These are phyloP conservation scores for Galbula dea DNA, from an alignment of 2,113 vertebrate species.

Conservation along the genomic window DNA sequence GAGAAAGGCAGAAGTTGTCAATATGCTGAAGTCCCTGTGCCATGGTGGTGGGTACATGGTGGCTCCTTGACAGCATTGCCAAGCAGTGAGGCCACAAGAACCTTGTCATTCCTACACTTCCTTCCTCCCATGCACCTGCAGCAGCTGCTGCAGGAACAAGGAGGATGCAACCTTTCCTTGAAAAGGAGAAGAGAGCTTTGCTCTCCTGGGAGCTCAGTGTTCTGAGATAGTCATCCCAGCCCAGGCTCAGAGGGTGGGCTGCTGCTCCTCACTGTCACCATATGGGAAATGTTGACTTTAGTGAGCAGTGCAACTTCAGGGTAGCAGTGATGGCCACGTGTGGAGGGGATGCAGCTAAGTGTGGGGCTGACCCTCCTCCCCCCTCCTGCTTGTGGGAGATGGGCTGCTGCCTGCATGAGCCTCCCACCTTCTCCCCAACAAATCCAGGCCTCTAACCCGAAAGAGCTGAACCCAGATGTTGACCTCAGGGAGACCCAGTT, in stretches of 20 bases:
- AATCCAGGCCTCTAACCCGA: background rate
- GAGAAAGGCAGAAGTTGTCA: background rate
- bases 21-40: fast-evolving
- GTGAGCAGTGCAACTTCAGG: fast-evolving
- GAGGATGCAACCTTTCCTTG: background rate
- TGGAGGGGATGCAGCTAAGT: fast-evolving
- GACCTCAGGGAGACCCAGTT: background rate
- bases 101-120: background rate
- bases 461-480: background rate
- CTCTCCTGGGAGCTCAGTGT: background rate
- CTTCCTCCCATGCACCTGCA: fast-evolving
- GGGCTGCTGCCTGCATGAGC: background rate
- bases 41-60: fast-evolving
- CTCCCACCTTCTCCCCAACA: background rate
- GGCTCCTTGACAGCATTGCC: background rate
- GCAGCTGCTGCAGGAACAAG: background rate
- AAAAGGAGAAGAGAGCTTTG: background rate
- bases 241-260: background rate
- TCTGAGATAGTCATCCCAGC: fast-evolving
- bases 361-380: background rate
- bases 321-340: fast-evolving
- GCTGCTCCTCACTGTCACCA: fast-evolving
- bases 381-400: fast-evolving
- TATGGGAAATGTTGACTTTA: background rate
- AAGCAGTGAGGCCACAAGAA: background rate